Evolutionary conservation across 2,113 vertebrate species (phyloP), one percentile per base, ranked within the genome.

Genomic region (Gambusia affinis): DNA sequence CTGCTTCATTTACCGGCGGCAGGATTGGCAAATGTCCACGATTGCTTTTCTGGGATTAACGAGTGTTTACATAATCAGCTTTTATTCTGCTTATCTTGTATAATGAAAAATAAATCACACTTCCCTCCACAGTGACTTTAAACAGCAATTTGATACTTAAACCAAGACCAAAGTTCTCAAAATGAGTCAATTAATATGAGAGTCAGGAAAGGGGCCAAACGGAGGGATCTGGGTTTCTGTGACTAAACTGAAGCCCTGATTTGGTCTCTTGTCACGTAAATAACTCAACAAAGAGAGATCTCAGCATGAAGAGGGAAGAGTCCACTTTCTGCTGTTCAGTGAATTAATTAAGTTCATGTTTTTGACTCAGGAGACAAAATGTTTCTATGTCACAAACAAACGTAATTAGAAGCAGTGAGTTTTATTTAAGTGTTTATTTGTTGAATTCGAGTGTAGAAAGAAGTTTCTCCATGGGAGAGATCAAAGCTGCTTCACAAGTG

Each of bases 401-500:
- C 8, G 37, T 47, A 57, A 57, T 57, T 8, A 24, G 10, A 57
- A 8, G 51, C 51, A 54, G 15, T 8, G 19, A 42, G 44, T 6
- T 44, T 17, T 22, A 6, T 57, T 57, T 24, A 57, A 57, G 24
- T 8, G 24, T 57, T 57, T 57, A 57, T 57, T 57, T 57, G 51
- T 57, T 57, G 51, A 57, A 57, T n/a, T 57, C n/a, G 22, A 24
- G 51, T 24, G 24, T 57, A 57, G 24, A 47, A 70, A 60, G 8
- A 73, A 57, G 1, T 24, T 57, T 87, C 87, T 91, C 88, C 89
- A 87, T 51, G 28, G 89, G 89, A 91, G 88, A 80, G 73, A 88
- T 12, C 64, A 61, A 2, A 71, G 54, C 67, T 64, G 33, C 12
- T 64, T 64, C 31, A 11, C 51, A 57, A 57, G 51, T 10, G 51